Base-by-base conservation (phyloP, 2,113 vertebrate species). In the Pseudolaguvia tuberculata region DNA sequence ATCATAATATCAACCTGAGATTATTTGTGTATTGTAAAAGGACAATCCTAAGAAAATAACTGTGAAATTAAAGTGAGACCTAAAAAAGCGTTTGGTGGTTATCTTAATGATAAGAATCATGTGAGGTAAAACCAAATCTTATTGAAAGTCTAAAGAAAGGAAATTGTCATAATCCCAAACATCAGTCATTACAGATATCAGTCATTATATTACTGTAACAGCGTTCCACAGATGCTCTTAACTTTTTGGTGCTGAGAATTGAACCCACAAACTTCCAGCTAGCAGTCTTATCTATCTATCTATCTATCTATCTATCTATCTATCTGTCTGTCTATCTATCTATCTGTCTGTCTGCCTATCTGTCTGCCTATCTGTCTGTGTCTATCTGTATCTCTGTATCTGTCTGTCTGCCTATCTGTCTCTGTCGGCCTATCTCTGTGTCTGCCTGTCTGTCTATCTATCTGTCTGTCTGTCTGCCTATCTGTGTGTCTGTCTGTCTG, bases 1-100 rank as follows among this genome's bases (percentile, higher is more conserved):
- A 70, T 70, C 56, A 42, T 20, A 23, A 42, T 51, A 21, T 50
- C 51, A 21, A 39, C 39, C 25, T 68, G 39, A 70, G 66, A 70
- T 70, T 10, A 69, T 69, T 70, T 76, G 66, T 76, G 21, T 69
- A 76, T 51, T 69, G 47, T 70, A 39, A 23, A 15, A 48, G n/a
- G 61, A 69, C 55, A 70, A 61, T 76, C 66, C 56, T 70, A 18
- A 51, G 31, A n/a, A 76, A 70, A 61, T 76, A 61, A 76, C 74
- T 76, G 74, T 76, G 74, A 76, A 76, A 76, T 76, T 76, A 76
- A 76, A 76, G 47, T 68, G 29, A n/a, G 74, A 66, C 72, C 35
- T 75, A 23, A 70, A 61, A 53, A 76, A 7, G 17, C 17, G 23
- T 11, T 42, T 8, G n/a, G 15, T 1, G 3, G 29, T 59, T n/a